phyloP scores from a whole-genome alignment of 2,888 invertebrate species.

The Didymodactylos carnosus region DNA sequence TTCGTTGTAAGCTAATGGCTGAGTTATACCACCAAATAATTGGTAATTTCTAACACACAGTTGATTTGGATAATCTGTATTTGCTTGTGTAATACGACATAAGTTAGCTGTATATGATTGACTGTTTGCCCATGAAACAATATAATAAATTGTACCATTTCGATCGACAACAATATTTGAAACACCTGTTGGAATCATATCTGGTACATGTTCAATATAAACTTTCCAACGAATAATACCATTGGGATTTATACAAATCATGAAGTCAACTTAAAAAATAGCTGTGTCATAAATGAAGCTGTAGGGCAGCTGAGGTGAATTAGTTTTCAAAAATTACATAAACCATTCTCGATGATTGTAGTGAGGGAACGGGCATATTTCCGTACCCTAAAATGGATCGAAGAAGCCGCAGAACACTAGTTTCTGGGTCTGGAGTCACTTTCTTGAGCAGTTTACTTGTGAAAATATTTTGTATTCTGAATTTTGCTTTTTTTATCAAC shows the following conservation, averaged over 20 bases:
- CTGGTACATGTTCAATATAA: neutral
- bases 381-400: too few species aligned
- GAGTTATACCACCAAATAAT: neutral
- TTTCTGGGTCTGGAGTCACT: too few species aligned
- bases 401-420: too few species aligned
- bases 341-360: too few species aligned
- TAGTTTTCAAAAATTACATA: too few species aligned
- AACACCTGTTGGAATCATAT: neutral
- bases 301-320: neutral
- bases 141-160: neutral
- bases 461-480: too few species aligned
- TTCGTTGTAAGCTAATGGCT: neutral
- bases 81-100: neutral
- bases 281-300: neutral
- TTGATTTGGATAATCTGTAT: neutral
- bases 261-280: neutral
- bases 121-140: neutral
- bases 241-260: neutral
- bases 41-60: neutral
- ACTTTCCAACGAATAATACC: neutral
- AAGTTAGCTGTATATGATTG: neutral
- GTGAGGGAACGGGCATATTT: too few species aligned
- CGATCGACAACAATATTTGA: neutral
- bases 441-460: too few species aligned
- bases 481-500: too few species aligned